These are phyloP conservation scores for Oxyura jamaicensis DNA, from an alignment of 2,113 vertebrate genomes.

Conservation along the genomic window DNA sequence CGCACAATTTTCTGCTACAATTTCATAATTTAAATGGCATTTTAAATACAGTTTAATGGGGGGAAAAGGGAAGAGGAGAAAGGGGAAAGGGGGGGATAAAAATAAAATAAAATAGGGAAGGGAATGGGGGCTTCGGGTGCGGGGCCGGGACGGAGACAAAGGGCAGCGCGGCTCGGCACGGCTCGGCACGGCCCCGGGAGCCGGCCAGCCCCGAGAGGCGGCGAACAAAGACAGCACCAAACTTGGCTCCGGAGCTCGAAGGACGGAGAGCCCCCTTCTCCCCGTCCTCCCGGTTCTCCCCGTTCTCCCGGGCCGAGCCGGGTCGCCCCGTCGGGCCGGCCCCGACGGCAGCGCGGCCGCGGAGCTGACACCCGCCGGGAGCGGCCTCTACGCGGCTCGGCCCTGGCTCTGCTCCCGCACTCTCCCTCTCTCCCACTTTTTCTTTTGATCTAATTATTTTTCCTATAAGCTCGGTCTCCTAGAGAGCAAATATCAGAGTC, in stretches of 20 bases:
- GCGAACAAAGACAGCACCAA: constrained; percentile 22
- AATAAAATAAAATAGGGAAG: neutral
- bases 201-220: neutral
- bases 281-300: too few relatives aligned
- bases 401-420: neutral
- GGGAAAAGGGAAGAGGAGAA: constrained; percentile 29
- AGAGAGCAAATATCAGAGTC: constrained; percentile 97
- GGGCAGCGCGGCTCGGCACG: neutral
- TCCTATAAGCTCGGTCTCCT: constrained; percentile 94
- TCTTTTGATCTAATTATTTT: constrained; percentile 96
- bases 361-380: constrained; percentile 15
- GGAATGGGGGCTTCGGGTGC: neutral
- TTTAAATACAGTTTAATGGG: constrained; percentile 86
- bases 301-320: neutral
- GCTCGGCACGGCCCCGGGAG: neutral
- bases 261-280: too few relatives aligned
- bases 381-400: neutral
- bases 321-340: neutral
- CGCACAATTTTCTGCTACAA: constrained; percentile 84
- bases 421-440: constrained; percentile 75
- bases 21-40: constrained; percentile 87
- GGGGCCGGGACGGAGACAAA: constrained; percentile 10
- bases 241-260: neutral
- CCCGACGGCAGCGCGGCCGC: neutral
- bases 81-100: neutral